A percentile compares a stretch with the other conserved stretches of the same genome.
Evolutionary conservation across 2,888 invertebrate species (phyloP).

Genomic region (Drosophila mimetica): DNA sequence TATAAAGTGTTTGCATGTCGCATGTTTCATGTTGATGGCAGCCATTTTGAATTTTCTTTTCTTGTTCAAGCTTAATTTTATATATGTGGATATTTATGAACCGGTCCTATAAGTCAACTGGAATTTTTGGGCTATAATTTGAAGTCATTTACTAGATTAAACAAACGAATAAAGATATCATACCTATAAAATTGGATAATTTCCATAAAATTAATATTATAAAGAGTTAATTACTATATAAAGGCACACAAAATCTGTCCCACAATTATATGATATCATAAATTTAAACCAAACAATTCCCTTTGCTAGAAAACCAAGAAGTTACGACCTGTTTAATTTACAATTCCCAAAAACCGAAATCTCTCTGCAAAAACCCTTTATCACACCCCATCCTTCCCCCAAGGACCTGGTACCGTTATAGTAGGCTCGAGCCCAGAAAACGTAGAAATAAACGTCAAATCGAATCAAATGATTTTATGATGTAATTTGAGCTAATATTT

Average conservation of each 20-base stretch:
- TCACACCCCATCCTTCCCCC: slow-evolving; percentile 5
- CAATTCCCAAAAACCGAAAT: slow-evolving; percentile 10
- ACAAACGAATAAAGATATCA: slow-evolving; percentile 8
- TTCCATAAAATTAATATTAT: background rate
- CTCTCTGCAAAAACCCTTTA: slow-evolving; percentile 22
- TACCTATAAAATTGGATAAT: too few relatives aligned
- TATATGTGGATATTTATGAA: slow-evolving; percentile 9
- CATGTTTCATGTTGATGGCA: slow-evolving; percentile 67
- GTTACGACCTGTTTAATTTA: slow-evolving; percentile 15
- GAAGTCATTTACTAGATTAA: slow-evolving; percentile 12
- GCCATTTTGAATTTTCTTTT: slow-evolving; percentile 69
- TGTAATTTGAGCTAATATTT: slow-evolving; percentile 84
- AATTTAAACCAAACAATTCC: slow-evolving; percentile 2
- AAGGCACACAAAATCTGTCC: background rate
- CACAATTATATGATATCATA: background rate
- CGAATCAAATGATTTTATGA: slow-evolving; percentile 84
- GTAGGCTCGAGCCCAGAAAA: slow-evolving; percentile 33
- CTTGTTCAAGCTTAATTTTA: slow-evolving; percentile 9
- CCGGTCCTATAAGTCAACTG: slow-evolving; percentile 5
- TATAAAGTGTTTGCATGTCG: slow-evolving; percentile 71
- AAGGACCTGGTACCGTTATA: slow-evolving; percentile 23
- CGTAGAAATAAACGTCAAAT: slow-evolving; percentile 83
- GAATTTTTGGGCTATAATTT: slow-evolving; percentile 5
- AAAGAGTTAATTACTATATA: background rate
- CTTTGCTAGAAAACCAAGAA: background rate